Evolutionary conservation across 2,113 vertebrate genomes (phyloP), one percentile per base, ranked within the genome.

Genomic region (Cochlearius cochlearius): DNA sequence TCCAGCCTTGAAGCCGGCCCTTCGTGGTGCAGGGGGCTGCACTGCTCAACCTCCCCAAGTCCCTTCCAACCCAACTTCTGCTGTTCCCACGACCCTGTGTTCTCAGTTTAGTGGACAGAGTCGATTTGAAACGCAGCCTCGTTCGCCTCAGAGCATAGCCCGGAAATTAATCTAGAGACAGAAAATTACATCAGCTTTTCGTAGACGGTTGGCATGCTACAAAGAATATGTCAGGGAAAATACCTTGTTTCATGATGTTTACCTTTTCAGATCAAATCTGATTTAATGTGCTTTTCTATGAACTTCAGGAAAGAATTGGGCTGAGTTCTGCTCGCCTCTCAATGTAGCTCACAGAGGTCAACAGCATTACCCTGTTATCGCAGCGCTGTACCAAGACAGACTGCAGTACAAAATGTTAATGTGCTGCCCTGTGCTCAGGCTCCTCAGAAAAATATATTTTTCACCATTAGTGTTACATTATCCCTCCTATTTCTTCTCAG

Each of bases 401-500:
- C 50, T 34, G 36, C 25, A 91, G 69, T 41, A 85, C 52, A 90
- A 91, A 87, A 93, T 52, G 47, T 82, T 78, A 79, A 55, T 56
- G 78, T 63, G 87, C 56, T 58, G 66, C 59, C n/a, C 66, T 82
- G 64, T 71, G 50, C 36, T 79, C 60, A 81, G 66, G 67, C 15
- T 60, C 55, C 58, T 68, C 67, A 80, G 29, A 55, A 91, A 63
- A 66, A 71, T 15, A 10, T 17, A 75, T 74, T 90, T 90, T 64
- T 88, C 62, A 79, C 36, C 49, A 78, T 88, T 81, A 84, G 16
- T 87, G 50, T 87, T 81, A 59, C 75, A 89, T 89, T 95, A 92
- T 73, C 34, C 58, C 38, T 55, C 49, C 64, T 71, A 66, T 91
- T 88, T 90, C 59, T 92, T 88, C 67, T 86, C 83, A 85, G 84